Evolutionary conservation across 2,888 invertebrate genomes (phyloP).

Genomic region (Chironomus tentans): DNA sequence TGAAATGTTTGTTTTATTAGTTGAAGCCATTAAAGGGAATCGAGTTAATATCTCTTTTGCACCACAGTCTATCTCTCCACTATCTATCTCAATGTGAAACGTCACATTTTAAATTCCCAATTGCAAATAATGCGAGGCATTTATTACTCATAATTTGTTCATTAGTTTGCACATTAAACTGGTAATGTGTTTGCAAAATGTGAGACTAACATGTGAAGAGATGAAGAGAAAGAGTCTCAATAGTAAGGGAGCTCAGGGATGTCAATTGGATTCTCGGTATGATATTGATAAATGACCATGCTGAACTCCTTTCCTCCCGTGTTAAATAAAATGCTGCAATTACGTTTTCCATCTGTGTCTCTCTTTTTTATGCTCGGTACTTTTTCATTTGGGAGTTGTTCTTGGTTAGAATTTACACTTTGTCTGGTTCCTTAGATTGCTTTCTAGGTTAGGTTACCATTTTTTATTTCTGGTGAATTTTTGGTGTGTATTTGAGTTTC

Average conservation of each 20-base stretch:
- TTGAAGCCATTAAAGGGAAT: neutral
- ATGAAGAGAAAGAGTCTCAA: neutral
- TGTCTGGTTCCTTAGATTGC: too few relatives aligned
- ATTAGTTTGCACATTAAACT: conserved; percentile 19
- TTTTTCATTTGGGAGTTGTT: neutral
- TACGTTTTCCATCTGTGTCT: conserved; percentile 12
- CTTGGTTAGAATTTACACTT: too few relatives aligned
- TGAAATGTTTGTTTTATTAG: neutral
- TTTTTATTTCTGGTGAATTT: too few relatives aligned
- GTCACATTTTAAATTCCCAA: conserved; percentile 4
- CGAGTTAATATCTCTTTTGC: neutral
- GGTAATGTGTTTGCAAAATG: conserved; percentile 5
- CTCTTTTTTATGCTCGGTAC: neutral
- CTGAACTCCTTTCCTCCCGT: neutral
- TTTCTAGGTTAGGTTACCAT: too few relatives aligned
- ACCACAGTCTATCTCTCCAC: neutral
- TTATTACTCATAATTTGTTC: conserved; percentile 23
- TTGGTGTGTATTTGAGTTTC: too few relatives aligned
- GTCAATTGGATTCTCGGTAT: neutral
- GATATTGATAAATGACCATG: neutral
- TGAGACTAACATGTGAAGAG: neutral
- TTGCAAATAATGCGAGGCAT: conserved; percentile 13
- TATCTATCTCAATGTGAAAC: neutral
- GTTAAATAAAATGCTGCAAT: neutral
- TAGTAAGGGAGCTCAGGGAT: too few relatives aligned